A percentile compares a stretch with the other conserved stretches of the same genome.
Evolutionary conservation across 1,140 invertebrate species (phyloP).

Genomic region (Plodia interpunctella): DNA sequence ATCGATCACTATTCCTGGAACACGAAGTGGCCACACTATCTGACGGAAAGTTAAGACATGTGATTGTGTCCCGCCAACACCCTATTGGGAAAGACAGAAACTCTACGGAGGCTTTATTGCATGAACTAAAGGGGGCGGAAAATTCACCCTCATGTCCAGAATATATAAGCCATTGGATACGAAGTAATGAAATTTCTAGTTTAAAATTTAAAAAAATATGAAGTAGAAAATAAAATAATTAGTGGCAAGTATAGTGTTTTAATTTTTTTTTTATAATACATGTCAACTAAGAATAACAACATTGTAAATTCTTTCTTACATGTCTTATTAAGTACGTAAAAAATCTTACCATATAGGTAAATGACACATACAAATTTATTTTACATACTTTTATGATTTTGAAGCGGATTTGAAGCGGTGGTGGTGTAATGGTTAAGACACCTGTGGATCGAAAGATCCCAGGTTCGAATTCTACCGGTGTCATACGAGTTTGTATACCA

Average conservation of each 20-base stretch:
- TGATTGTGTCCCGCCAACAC: slow-evolving; percentile 85
- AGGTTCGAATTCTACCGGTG: too few relatives aligned
- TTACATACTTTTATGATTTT: too few relatives aligned
- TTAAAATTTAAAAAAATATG: slow-evolving; percentile 30
- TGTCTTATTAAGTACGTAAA: too few relatives aligned
- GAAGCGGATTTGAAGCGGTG: too few relatives aligned
- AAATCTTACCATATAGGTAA: too few relatives aligned
- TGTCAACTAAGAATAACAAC: too few relatives aligned
- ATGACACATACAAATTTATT: too few relatives aligned
- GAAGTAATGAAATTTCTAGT: slow-evolving; percentile 47
- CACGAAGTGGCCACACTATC: slow-evolving; percentile 84
- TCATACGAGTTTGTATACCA: too few relatives aligned
- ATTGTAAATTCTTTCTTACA: too few relatives aligned
- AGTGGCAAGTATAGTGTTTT: neutral
- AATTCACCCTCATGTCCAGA: slow-evolving; percentile 30
- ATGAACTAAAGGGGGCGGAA: slow-evolving; percentile 77
- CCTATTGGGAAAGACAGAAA: slow-evolving; percentile 81
- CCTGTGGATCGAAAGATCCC: too few relatives aligned
- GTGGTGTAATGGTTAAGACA: too few relatives aligned
- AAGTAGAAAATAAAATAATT: neutral
- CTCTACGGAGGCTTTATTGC: slow-evolving; percentile 77
- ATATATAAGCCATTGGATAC: slow-evolving; percentile 46
- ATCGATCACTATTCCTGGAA: slow-evolving; percentile 88
- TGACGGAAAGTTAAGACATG: slow-evolving; percentile 86
- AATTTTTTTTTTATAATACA: neutral